Evolutionary conservation across 2,113 vertebrate species (phyloP), one percentile per base, ranked within the genome.

Genomic region (Cepphus grylle): DNA sequence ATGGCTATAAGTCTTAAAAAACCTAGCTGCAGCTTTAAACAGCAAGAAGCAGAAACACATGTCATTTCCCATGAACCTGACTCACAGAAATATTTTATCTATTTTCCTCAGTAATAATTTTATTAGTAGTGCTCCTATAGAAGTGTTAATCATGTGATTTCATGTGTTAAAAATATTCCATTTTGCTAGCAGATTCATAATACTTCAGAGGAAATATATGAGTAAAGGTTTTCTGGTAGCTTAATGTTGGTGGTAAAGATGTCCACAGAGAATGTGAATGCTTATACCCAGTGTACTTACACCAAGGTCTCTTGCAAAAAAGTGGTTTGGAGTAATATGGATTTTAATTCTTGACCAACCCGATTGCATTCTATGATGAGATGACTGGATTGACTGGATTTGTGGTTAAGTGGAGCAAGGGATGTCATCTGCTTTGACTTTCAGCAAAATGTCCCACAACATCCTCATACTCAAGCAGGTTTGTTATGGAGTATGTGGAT

Each of bases 111-210:
- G 59, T 55, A 92, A 92, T 86, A 94, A 90, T 85, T 96, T 90
- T 77, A 88, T 70, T 93, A 95, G 66, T 80, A 86, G 74, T 76
- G 49, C 56, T 91, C 45, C 62, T 36, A 82, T 40, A 66, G 58
- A 93, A 82, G 93, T 96, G 96, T 90, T 94, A 96, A 92, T 86
- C 95, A 96, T 29, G 69, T 95, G 88, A 86, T 34, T 5, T 1
- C 8, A 88, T 66, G 59, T 90, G 71, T 92, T 71, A 90, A 79
- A 96, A 78, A 77, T 88, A 92, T 80, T 94, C 85, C 55, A 38
- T 59, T 96, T 88, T 95, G 62, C 66, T 83, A 77, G 45, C 67
- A 92, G 71, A 63, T 90, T 90, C 93, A 25, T 65, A 36, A 38
- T 72, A 26, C 53, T 94, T 85, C 70, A 80, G 71, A 92, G 53